phyloP scores from a whole-genome alignment of 2,797 vertebrate species.

The Poecilia gillii region DNA sequence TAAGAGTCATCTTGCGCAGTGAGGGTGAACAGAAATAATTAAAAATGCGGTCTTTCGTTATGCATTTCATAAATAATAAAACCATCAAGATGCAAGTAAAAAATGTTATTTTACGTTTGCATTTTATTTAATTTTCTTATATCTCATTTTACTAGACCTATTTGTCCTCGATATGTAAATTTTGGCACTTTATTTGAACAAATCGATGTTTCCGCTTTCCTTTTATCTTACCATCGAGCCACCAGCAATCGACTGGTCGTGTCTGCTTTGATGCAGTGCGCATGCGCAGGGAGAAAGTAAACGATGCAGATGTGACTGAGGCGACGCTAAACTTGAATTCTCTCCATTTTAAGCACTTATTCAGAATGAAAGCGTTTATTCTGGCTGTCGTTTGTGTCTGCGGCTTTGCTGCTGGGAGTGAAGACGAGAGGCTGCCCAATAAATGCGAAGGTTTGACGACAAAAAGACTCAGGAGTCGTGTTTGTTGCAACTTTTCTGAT shows the following conservation, averaged over 20 bases:
- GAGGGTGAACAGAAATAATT: not conserved
- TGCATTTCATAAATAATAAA: not conserved
- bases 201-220: constrained; percentile 2
- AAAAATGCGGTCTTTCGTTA: too few species aligned
- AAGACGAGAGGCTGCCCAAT: constrained; percentile 81
- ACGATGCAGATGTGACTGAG: constrained; percentile 48
- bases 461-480: too few species aligned
- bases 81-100: not conserved
- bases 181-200: not conserved
- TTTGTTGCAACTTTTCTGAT: not conserved
- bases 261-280: not conserved
- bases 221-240: constrained; percentile 27
- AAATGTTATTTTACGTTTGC: not conserved
- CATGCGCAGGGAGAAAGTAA: constrained; percentile 34
- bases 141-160: not conserved
- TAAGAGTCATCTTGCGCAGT: not conserved
- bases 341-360: not conserved
- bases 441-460: constrained; percentile 82
- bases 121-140: not conserved
- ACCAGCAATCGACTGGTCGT: not conserved
- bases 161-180: too few species aligned
- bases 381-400: constrained; percentile 47
- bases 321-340: not conserved
- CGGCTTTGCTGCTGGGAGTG: constrained; percentile 36
- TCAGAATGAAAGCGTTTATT: constrained; percentile 47